Base-by-base conservation (phyloP, 2,888 invertebrate genomes). In the Sphaerophoria taeniata region DNA sequence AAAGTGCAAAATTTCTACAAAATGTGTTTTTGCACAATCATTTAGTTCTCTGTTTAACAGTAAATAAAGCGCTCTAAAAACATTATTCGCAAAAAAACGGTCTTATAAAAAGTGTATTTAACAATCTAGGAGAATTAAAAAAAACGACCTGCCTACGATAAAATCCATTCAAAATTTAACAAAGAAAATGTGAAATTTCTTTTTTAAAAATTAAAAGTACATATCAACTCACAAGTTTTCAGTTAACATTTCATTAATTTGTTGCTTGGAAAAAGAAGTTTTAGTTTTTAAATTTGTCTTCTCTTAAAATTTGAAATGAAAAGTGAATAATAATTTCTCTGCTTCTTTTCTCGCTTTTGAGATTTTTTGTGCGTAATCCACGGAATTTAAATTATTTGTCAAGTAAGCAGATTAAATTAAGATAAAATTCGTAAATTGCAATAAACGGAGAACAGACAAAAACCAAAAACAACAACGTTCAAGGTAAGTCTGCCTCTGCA, bases 111-210 rank as follows among this genome's bases (percentile, higher is more conserved):
- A 73, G 69, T 55, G 43, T 36, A 14, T 75, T 24, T 45, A 71
- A 51, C 12, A 65, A 69, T 65, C 36, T 51, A 76, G 47, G 45
- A 60, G 6, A 43, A 43, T 11, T 11, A 69, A 43, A 56, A 53
- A 70, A 67, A 36, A 69, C 51, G 51, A 79, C 45, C 65, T 77
- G 47, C 77, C 60, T 72, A 69, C 49, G 31, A 51, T 67, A 78
- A 70, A 63, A 51, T 16, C 58, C 75, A 76, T 83, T 73, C 73
- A 45, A 49, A 36, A 78, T 56, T 74, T 60, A 60, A 79, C 73
- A 78, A 78, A 82, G 47, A 71, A 79, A 63, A 78, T 83, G 83
- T 79, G 74, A 79, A 84, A 79, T 69, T 74, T 56, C 36, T 36
- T 51, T 6, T 6, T 16, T 36, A 63, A 49, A 47, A 65, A 31